Evolutionary conservation across 1,140 invertebrate species (phyloP), one percentile per base, ranked within the genome.

Genomic region (Philotrypesis tridentata): DNA sequence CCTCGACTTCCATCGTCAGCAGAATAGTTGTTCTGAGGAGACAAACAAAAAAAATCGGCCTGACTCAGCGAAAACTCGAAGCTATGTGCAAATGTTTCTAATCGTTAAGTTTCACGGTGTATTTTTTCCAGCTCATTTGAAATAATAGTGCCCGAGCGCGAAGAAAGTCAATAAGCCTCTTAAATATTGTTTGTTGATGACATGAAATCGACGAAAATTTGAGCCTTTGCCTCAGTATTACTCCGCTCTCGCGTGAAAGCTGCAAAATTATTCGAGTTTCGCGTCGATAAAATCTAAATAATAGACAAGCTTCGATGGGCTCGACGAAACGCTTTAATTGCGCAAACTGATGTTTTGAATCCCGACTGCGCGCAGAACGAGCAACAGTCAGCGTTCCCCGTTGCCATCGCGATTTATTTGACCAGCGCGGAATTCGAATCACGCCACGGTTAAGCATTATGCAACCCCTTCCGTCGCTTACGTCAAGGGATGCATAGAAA

Each of bases 151-250:
- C 33, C 4, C 4, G 12, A 5, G 11, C 9, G 3, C 3, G 40
- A 33, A 75, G n/a, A 79, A 68, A 75, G 14, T 21, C 61, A 68
- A 55, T 73, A 80, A 75, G 71, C 27, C 29, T 27, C 48, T 55
- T 1, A 25, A 70, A 17, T 11, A 2, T 1, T 25, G n/a, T 27
- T 23, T 40, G 29, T 25, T n/a, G n/a, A n/a, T n/a, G n/a, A n/a
- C n/a, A n/a, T n/a, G n/a, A n/a, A n/a, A n/a, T n/a, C n/a, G n/a
- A n/a, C n/a, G n/a, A n/a, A n/a, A n/a, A n/a, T n/a, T n/a, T n/a
- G n/a, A n/a, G n/a, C n/a, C n/a, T n/a, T n/a, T n/a, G n/a, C n/a
- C n/a, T n/a, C n/a, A n/a, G n/a, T n/a, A n/a, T n/a, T n/a, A n/a
- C n/a, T n/a, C n/a, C n/a, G n/a, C n/a, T n/a, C n/a, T n/a, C n/a